These are phyloP conservation scores for Cnemophilus loriae DNA, from an alignment of 2,113 vertebrate species.

Conservation along the genomic window DNA sequence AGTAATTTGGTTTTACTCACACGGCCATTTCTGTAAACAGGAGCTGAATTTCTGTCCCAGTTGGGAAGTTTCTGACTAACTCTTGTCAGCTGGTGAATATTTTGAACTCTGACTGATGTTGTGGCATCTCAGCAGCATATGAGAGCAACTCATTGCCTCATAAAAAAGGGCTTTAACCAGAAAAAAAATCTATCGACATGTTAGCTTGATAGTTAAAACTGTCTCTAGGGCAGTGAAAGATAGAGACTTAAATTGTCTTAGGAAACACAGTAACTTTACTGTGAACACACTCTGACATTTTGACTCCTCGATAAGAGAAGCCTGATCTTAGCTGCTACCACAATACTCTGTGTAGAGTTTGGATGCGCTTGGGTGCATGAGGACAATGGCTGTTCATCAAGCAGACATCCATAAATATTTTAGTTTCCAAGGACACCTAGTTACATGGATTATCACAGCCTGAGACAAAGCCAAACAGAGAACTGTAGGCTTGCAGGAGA, in stretches of 20 bases:
- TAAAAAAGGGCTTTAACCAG: not conserved
- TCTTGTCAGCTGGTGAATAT: not conserved
- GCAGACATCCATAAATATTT: not conserved
- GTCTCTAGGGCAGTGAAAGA: not conserved
- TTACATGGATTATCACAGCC: not conserved
- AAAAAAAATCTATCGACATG: not conserved
- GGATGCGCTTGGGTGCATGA: not conserved
- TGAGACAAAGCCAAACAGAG: not conserved
- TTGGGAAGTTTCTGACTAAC: not conserved
- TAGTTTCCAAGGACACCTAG: not conserved
- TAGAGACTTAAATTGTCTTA: not conserved
- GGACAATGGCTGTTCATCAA: not conserved
- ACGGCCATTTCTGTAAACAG: not conserved
- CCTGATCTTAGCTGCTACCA: not conserved
- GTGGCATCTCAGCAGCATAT: not conserved
- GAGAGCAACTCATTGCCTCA: not conserved
- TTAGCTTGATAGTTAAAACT: not conserved
- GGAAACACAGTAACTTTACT: not conserved
- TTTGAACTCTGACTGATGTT: not conserved
- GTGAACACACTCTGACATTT: not conserved
- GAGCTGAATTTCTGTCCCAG: not conserved
- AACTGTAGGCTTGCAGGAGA: not conserved
- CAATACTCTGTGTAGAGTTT: not conserved
- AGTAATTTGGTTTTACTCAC: constrained; percentile 11
- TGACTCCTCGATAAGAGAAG: not conserved